Conservation (phyloP, 2,113 vertebrate genomes). For the Hippocampus barbouri region DNA sequence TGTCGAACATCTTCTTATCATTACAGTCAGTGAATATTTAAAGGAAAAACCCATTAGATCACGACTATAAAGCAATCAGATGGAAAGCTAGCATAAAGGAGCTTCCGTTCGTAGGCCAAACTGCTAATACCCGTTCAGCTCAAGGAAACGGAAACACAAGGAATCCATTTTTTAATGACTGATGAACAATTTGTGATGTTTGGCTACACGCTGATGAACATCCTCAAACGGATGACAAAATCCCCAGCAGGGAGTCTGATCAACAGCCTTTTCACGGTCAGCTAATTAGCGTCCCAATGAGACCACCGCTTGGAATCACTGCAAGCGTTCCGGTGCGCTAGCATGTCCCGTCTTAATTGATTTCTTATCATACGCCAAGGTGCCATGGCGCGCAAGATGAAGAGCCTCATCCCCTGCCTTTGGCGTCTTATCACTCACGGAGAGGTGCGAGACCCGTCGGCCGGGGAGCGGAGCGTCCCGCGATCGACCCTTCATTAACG, state of each 20-base stretch:
- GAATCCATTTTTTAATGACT: background rate
- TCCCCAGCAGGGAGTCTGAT: background rate
- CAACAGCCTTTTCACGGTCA: background rate
- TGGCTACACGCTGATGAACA: conserved; percentile 3
- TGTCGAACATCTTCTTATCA: too few relatives aligned
- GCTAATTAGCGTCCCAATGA: background rate
- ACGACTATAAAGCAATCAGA: background rate
- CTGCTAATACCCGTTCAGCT: background rate
- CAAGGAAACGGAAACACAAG: background rate
- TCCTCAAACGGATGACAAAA: conserved; percentile 5
- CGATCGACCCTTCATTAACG: conserved; percentile 49
- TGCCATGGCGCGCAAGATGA: conserved; percentile 50
- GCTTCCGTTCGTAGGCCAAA: background rate
- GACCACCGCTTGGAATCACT: background rate
- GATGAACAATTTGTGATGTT: background rate
- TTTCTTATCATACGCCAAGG: conserved; percentile 45
- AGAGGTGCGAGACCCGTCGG: conserved; percentile 50
- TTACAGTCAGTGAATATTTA: too few relatives aligned
- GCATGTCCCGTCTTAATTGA: conserved; percentile 47
- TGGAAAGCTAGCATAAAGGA: background rate
- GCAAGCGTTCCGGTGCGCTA: conserved; percentile 23
- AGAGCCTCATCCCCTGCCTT: conserved; percentile 52
- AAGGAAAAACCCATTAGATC: too few relatives aligned
- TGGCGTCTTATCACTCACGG: conserved; percentile 53
- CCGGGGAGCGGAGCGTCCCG: conserved; percentile 39